Percentiles rank a stretch among this genome's conserved stretches.
phyloP scores from a whole-genome alignment of 1,140 invertebrate species.

The Zophobas atratus region DNA sequence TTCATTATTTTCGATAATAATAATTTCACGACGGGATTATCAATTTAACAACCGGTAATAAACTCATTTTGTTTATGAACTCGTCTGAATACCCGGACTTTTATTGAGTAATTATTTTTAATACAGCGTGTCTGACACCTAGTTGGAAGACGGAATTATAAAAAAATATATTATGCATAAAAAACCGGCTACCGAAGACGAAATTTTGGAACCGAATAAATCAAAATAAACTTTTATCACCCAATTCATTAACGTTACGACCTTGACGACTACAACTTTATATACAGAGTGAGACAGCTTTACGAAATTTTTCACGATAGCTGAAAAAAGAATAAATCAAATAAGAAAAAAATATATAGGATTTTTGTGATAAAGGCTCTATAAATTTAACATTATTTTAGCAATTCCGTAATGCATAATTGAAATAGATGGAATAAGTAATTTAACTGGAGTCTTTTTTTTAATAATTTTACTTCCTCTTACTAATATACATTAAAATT shows the following conservation, averaged over 20 bases:
- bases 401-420: too few species aligned
- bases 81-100: slow-evolving; percentile 45
- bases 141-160: slow-evolving; percentile 45
- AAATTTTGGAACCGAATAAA: slow-evolving; percentile 25
- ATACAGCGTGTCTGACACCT: slow-evolving; percentile 55
- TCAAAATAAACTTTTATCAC: slow-evolving; percentile 36
- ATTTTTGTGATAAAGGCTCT: too few species aligned
- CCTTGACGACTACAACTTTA: slow-evolving; percentile 1
- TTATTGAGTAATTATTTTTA: slow-evolving; percentile 61
- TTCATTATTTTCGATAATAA: slow-evolving; percentile 41
- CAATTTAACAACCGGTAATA: slow-evolving; percentile 52
- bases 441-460: too few species aligned
- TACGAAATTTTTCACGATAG: too few species aligned
- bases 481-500: too few species aligned
- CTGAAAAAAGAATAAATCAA: too few species aligned
- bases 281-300: not conserved
- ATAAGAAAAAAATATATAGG: too few species aligned
- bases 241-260: slow-evolving; percentile 34
- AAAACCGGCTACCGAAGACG: slow-evolving; percentile 41
- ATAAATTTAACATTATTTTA: too few species aligned
- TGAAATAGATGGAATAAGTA: too few species aligned
- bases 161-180: slow-evolving; percentile 44
- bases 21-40: slow-evolving; percentile 51
- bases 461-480: too few species aligned
- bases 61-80: slow-evolving; percentile 47